Evolutionary conservation across 2,797 vertebrate genomes (phyloP).

Genomic region (Balearica regulorum): DNA sequence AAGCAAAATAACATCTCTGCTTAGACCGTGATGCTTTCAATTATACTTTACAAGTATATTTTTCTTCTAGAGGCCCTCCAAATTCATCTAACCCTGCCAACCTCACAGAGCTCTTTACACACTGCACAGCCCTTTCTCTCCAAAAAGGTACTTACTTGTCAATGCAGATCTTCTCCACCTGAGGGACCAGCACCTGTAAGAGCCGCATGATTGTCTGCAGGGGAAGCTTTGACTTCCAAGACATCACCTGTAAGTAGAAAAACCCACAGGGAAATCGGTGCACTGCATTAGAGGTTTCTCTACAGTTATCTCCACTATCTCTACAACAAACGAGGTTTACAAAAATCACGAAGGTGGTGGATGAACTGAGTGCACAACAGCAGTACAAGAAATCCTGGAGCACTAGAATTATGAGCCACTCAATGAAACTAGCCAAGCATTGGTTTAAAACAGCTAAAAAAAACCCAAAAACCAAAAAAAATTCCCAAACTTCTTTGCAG

Average conservation of each 20-base stretch:
- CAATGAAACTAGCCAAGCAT: neutral
- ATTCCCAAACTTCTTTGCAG: neutral
- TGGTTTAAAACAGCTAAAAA: neutral
- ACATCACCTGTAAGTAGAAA: conserved; percentile 79
- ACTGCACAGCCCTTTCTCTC: neutral
- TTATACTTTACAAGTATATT: neutral
- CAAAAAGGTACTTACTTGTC: conserved; percentile 84
- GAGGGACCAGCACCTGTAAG: conserved; percentile 94
- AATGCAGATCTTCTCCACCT: conserved; percentile 99
- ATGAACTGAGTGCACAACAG: neutral
- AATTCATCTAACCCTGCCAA: neutral
- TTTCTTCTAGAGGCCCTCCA: neutral
- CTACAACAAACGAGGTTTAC: neutral
- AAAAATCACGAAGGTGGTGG: neutral
- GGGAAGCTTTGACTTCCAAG: conserved; percentile 96
- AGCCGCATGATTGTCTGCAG: conserved; percentile 98
- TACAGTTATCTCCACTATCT: neutral
- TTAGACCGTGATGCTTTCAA: neutral
- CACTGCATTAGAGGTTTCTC: neutral
- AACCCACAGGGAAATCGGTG: neutral
- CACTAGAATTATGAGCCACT: neutral
- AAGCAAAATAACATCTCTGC: neutral
- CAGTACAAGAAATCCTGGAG: neutral
- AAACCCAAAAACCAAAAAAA: neutral
- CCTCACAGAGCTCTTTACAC: neutral